These are phyloP conservation scores for Zonitis immaculata DNA, from an alignment of 2,888 invertebrate species.

Conservation along the genomic window DNA sequence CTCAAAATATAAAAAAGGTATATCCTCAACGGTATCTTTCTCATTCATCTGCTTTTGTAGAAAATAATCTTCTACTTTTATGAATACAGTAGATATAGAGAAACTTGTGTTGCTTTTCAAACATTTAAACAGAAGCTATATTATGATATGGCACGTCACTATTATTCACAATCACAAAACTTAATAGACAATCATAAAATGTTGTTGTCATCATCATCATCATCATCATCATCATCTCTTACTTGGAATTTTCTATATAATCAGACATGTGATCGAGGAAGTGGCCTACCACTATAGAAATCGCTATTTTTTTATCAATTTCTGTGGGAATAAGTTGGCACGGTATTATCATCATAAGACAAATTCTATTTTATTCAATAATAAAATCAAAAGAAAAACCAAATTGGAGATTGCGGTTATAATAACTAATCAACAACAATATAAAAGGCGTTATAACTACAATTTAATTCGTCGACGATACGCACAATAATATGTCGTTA, in stretches of 20 bases:
- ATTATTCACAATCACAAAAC: neutral
- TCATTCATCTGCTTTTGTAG: constrained; percentile 34
- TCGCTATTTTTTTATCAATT: neutral
- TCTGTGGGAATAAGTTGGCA: neutral
- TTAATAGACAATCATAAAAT: neutral
- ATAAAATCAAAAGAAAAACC: neutral
- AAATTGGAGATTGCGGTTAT: neutral
- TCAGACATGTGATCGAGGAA: neutral
- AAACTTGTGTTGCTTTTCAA: neutral
- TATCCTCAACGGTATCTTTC: constrained; percentile 29
- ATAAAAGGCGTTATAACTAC: neutral
- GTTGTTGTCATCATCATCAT: neutral
- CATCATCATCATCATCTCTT: no score
- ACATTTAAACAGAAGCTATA: neutral
- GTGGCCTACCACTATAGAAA: neutral
- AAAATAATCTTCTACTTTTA: constrained; percentile 25
- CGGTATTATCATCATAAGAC: neutral
- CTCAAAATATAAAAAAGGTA: constrained; percentile 31
- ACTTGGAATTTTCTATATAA: neutral
- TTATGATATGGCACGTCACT: neutral
- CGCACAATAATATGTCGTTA: neutral
- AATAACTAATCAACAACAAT: neutral
- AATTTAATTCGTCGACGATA: neutral
- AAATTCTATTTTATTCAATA: neutral
- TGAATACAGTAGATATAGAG: neutral